Evolutionary conservation across 1,140 invertebrate species (phyloP).

Genomic region (Pseudomyrmex dendroicus): DNA sequence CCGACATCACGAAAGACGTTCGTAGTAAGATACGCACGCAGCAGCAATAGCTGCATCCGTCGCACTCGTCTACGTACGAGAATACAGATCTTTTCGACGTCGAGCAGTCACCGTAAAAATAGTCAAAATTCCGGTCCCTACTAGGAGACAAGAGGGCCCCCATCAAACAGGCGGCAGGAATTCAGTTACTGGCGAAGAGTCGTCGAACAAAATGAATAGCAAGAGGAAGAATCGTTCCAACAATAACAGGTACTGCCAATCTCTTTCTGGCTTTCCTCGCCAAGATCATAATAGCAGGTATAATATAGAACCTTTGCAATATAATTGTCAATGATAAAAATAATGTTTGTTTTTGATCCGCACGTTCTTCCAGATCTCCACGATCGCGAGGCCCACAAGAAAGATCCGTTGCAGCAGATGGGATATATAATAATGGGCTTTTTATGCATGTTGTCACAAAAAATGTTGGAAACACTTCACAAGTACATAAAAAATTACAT

Average conservation of each 20-base stretch:
- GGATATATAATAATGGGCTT: slow-evolving; percentile 93
- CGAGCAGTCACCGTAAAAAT: slow-evolving; percentile 80
- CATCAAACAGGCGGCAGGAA: slow-evolving; percentile 85
- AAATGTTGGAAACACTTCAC: slow-evolving; percentile 92
- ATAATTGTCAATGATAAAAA: not conserved
- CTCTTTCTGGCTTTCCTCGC: slow-evolving; percentile 26
- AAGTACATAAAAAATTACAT: slow-evolving; percentile 82
- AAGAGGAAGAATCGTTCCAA: slow-evolving; percentile 85
- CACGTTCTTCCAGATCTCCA: slow-evolving; percentile 85
- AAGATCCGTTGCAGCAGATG: slow-evolving; percentile 89
- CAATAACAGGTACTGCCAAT: slow-evolving; percentile 80
- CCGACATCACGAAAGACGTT: not conserved
- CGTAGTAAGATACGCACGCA: slow-evolving; percentile 15
- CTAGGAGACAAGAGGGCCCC: slow-evolving; percentile 86
- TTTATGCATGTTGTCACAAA: slow-evolving; percentile 94
- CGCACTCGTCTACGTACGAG: slow-evolving; percentile 32
- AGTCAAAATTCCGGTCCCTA: slow-evolving; percentile 87
- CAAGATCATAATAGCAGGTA: slow-evolving; percentile 48
- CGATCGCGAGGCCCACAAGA: slow-evolving; percentile 85
- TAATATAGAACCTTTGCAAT: slow-evolving; percentile 4
- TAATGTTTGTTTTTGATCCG: slow-evolving; percentile 14
- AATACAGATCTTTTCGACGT: slow-evolving; percentile 63
- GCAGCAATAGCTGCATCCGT: not conserved
- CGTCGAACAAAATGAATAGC: slow-evolving; percentile 83
- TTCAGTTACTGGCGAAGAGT: slow-evolving; percentile 79